Evolutionary conservation across 2,888 invertebrate genomes (phyloP), one percentile per base, ranked within the genome.

Genomic region (Caenorhabditis sp.): DNA sequence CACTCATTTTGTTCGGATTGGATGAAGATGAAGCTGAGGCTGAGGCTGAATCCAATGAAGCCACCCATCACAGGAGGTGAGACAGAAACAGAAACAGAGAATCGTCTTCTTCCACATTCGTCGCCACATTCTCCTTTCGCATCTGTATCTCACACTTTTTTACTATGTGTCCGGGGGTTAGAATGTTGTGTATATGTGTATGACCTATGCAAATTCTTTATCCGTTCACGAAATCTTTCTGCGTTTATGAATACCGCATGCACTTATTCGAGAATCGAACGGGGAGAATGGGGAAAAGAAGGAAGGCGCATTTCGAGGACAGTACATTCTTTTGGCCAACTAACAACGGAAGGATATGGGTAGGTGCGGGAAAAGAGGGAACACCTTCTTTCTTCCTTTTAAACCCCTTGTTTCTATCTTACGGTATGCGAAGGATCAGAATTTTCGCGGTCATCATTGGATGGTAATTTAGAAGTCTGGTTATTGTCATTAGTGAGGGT

Each of bases 201-300:
- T 64, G 76, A 76, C 76, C 67, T 76, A 76, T 67, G 76, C 76
- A 76, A 76, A 76, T 76, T 76, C 76, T 67, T 67, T 76, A 76
- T 76, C 67, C 76, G 53, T 58, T 53, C 53, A 20, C 50, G 28
- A 37, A 67, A 76, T 76, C 74, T 74, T 51, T 74, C 67, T 72
- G 64, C 74, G 74, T 65, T 65, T 65, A 58, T 65, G 58, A 74
- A 58, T 51, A 62, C 51, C 47, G n/a, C 44, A 24, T 64, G 72
- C 58, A 64, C 64, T 64, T 72, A 13, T 18, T 18, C 50, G 50
- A 40, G 53, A 62, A 32, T 32, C 32, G 5, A n/a, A n/a, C n/a
- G n/a, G n/a, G n/a, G n/a, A n/a, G n/a, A n/a, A n/a, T n/a, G n/a
- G 32, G 5, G 32, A 9, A 32, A 6, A 32, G 32, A 69, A 53